Base-by-base conservation (phyloP, 1,140 invertebrate species). In the Brachystomella parvula region DNA sequence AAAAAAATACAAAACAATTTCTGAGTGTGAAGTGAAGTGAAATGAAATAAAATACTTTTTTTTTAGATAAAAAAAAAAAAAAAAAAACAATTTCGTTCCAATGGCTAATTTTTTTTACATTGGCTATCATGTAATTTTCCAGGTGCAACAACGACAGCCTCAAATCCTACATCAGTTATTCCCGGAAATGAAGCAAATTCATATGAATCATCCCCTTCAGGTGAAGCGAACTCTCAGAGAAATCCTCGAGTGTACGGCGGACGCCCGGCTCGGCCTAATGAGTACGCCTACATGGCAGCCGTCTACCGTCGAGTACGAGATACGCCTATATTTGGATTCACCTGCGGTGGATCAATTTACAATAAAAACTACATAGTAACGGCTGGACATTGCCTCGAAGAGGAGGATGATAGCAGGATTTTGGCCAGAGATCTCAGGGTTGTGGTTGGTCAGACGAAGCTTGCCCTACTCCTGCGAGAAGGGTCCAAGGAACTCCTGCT, bases 341-440 rank as follows among this genome's bases (percentile, higher is more conserved):
- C 21, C 24, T 62, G 60, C 24, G 60, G 30, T 6, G 60, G 33
- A 62, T 39, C 30, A 12, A 62, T 62, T 62, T 62, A 62, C 60
- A 62, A 62, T 26, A 32, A 39, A 31, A 6, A 39, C 9, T 62
- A 35, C 60, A 62, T 47, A 6, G 9, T 62, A 9, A 62, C 60
- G 21, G 60, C 60, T 39, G 60, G 33, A 12, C 60, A 62, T 29
- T 62, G 60, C 35, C 24, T 62, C 2, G 3, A 62, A 12, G 12
- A 12, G 3, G 26, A 28, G 24, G 33, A 29, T 29, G 58, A 35
- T 6, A 47, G 39, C 17, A 62, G 24, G 29, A 6, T 62, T 12
- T 12, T 2, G 3, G 3, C 60, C 3, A 26, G 19, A 15, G 33
- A 62, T 19, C 3, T 47, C 15, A 32, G 60, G 9, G 60, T 62